Evolutionary conservation across 1,140 invertebrate genomes (phyloP).

Genomic region (Lasioglossum baleicum): DNA sequence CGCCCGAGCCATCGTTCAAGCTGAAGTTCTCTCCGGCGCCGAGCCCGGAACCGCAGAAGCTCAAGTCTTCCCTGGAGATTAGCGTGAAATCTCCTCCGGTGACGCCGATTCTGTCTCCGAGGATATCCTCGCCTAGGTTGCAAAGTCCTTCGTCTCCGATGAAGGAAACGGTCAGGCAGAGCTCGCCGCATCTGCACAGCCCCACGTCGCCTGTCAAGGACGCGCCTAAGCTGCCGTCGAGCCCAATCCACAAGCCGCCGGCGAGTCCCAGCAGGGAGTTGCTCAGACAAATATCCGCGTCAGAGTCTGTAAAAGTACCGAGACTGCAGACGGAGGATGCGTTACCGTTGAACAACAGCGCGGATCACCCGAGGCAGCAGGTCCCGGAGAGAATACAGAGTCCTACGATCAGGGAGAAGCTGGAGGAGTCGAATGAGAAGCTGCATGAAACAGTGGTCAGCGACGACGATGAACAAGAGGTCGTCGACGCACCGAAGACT

Average conservation of each 20-base stretch:
- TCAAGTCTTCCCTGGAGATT: constrained; percentile 64
- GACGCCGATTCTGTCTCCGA: constrained; percentile 66
- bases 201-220: constrained; percentile 69
- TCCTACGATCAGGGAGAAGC: neutral
- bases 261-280: constrained; percentile 54
- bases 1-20: constrained; percentile 72
- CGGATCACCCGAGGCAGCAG: constrained; percentile 18
- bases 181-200: constrained; percentile 42
- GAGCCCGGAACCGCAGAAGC: constrained; percentile 70
- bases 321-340: constrained; percentile 13
- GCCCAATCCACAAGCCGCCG: constrained; percentile 47
- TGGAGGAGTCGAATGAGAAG: neutral
- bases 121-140: constrained; percentile 61
- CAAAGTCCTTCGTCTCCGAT: constrained; percentile 70
- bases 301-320: constrained; percentile 14
- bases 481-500: constrained; percentile 71
- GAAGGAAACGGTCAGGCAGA: constrained; percentile 39
- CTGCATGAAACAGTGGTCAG: constrained; percentile 48
- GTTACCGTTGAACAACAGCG: neutral
- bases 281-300: constrained; percentile 41
- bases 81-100: constrained; percentile 69
- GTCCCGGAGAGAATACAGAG: constrained; percentile 27
- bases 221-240: constrained; percentile 43
- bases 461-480: constrained; percentile 50
- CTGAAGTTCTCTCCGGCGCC: constrained; percentile 71